Percentiles rank a stretch among this genome's conserved stretches.
Conservation (phyloP, 2,113 vertebrate species). For the Phrynosoma platyrhinos region DNA sequence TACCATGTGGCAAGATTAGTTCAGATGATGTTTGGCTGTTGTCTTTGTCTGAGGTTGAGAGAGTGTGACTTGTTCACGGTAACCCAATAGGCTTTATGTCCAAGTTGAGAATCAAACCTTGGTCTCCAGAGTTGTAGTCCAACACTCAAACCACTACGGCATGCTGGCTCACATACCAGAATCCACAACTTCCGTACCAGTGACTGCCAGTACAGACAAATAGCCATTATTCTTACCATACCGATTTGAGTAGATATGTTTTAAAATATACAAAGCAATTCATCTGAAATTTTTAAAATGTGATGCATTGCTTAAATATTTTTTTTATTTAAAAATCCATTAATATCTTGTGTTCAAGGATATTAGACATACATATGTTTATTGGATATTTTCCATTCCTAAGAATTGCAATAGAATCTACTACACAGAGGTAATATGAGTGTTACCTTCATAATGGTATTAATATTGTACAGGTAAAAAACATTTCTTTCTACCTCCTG, state of each 20-base stretch:
- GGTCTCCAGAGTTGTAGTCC: too few relatives aligned
- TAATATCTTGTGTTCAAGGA: slow-evolving; percentile 80
- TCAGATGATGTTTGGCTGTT: too few relatives aligned
- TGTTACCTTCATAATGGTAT: too few relatives aligned
- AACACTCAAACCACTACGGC: too few relatives aligned
- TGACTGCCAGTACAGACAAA: slow-evolving; percentile 83
- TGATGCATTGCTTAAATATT: slow-evolving; percentile 77
- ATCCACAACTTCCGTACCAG: slow-evolving; percentile 75
- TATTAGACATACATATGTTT: slow-evolving; percentile 86
- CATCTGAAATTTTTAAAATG: slow-evolving; percentile 73
- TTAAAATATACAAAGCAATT: slow-evolving; percentile 43
- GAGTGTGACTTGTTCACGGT: too few relatives aligned
- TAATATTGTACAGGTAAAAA: background rate
- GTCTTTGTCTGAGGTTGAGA: too few relatives aligned
- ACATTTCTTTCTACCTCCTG: background rate
- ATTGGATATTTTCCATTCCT: slow-evolving; percentile 59
- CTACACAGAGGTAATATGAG: too few relatives aligned
- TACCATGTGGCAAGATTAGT: too few relatives aligned
- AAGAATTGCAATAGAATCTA: background rate
- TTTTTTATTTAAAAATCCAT: slow-evolving; percentile 77
- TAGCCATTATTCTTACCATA: slow-evolving; percentile 77
- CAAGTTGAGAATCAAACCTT: too few relatives aligned
- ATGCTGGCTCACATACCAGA: too few relatives aligned
- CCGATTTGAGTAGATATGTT: slow-evolving; percentile 72
- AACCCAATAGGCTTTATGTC: too few relatives aligned